Percentiles rank a stretch among this genome's conserved stretches.
Conservation (phyloP, 2,797 vertebrate genomes). For the Chelon labrosus region DNA sequence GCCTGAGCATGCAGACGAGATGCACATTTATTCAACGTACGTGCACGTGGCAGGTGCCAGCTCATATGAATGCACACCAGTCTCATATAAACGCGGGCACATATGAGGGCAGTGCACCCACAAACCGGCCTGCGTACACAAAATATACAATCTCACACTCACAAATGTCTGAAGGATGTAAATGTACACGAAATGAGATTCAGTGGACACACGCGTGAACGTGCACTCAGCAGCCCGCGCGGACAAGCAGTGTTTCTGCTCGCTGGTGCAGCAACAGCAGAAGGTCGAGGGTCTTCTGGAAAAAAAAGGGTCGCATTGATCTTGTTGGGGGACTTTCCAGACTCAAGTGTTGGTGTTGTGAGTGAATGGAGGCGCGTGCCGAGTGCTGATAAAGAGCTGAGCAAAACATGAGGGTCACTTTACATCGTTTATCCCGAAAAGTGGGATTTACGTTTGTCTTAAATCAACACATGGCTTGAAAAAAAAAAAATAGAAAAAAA, state of each 20-base stretch:
- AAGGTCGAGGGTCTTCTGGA: constrained; percentile 66
- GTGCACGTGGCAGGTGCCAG: neutral
- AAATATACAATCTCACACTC: neutral
- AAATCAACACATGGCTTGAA: constrained; percentile 4
- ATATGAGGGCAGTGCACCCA: neutral
- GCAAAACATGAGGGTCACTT: constrained; percentile 61
- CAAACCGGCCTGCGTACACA: too few relatives aligned
- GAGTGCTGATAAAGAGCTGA: constrained; percentile 76
- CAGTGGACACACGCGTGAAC: neutral
- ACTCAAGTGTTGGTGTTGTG: constrained; percentile 60
- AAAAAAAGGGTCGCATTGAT: constrained; percentile 73
- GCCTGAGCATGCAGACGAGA: constrained; percentile 19
- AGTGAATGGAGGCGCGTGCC: constrained; percentile 55
- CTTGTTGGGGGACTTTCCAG: constrained; percentile 69
- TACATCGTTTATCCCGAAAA: constrained; percentile 59
- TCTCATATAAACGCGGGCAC: neutral
- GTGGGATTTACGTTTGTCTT: constrained; percentile 22
- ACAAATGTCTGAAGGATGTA: too few relatives aligned
- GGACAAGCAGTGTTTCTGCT: constrained; percentile 17
- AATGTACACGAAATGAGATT: constrained; percentile 1
- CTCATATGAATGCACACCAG: neutral
- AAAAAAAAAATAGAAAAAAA: neutral
- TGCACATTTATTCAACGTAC: constrained; percentile 14
- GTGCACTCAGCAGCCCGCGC: neutral
- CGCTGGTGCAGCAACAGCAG: constrained; percentile 46